Evolutionary conservation across 2,113 vertebrate genomes (phyloP).

Genomic region (Ginglymostoma cirratum): DNA sequence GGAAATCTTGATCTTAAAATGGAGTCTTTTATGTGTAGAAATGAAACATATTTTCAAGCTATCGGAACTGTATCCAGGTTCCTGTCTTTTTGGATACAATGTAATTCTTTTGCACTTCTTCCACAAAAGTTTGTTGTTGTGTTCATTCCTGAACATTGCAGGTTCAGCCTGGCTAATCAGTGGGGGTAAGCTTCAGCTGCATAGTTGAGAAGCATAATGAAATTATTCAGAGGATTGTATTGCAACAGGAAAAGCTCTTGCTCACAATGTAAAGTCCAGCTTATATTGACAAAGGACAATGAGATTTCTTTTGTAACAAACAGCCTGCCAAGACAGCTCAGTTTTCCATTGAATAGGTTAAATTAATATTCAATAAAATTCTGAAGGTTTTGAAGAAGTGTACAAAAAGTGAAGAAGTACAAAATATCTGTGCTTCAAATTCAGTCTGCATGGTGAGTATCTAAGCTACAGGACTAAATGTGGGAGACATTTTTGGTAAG

Average conservation of each 20-base stretch:
- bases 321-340: not conserved
- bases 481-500: not conserved
- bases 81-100: not conserved
- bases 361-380: not conserved
- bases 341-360: not conserved
- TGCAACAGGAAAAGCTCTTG: not conserved
- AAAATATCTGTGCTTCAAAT: not conserved
- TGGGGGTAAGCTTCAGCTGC: not conserved
- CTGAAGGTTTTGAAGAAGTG: not conserved
- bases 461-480: not conserved
- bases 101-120: not conserved
- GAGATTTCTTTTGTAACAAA: not conserved
- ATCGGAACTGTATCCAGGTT: not conserved
- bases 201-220: not conserved
- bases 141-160: not conserved
- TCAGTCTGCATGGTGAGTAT: not conserved
- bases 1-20: not conserved
- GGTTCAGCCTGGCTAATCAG: not conserved
- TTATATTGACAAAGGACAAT: not conserved
- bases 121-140: not conserved
- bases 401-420: not conserved
- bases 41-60: not conserved
- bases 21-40: not conserved
- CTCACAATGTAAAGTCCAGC: not conserved
- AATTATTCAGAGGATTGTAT: not conserved